phyloP scores from a whole-genome alignment of 2,113 vertebrate genomes.

The Uropsilus gracilis region DNA sequence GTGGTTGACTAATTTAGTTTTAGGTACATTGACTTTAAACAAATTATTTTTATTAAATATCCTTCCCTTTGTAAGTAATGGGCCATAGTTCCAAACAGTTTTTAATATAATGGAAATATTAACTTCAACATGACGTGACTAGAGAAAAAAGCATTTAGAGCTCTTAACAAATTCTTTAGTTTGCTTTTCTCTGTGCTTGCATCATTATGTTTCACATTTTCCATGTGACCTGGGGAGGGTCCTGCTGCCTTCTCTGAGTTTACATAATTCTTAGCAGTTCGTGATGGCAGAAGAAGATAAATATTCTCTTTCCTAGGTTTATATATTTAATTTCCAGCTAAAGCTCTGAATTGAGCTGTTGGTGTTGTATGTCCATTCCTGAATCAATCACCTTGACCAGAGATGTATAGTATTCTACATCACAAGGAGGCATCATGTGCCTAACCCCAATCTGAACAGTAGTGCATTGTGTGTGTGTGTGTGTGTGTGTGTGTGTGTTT shows the following conservation, averaged over 20 bases:
- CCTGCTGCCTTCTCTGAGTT: neutral
- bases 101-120: neutral
- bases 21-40: neutral
- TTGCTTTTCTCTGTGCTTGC: neutral
- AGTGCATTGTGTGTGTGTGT: neutral
- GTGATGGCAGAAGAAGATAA: neutral
- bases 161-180: neutral
- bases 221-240: rapidly evolving
- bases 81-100: neutral
- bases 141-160: neutral
- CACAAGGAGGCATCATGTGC: neutral
- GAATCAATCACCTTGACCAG: neutral
- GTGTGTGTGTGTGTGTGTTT: too few relatives aligned
- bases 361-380: neutral
- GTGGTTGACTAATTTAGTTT: neutral
- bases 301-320: neutral
- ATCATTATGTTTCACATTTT: neutral
- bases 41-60: neutral
- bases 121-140: neutral
- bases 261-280: neutral
- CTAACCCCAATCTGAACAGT: neutral
- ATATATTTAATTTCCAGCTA: neutral
- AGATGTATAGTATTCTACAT: neutral
- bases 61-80: neutral
- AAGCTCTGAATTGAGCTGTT: neutral